Conservation (phyloP, 2,113 vertebrate species). For the Anarhynchus alexandrinus region DNA sequence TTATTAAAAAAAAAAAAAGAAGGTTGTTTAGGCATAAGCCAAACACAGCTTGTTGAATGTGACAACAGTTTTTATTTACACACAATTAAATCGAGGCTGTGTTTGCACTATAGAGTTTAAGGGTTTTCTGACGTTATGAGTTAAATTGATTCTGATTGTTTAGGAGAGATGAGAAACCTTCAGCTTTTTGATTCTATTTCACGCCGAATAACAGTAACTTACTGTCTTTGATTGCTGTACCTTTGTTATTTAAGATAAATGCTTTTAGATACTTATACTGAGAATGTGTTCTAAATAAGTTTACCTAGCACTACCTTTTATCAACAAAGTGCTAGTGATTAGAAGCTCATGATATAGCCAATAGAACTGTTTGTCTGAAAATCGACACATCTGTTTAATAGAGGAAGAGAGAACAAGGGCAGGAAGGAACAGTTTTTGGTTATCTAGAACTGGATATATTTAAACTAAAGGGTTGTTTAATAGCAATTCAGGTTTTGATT, state of each 20-base stretch:
- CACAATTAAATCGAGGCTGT: background rate
- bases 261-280: background rate
- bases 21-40: background rate
- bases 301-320: background rate
- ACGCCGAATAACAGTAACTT: background rate
- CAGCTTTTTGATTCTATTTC: background rate
- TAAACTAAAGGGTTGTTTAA: constrained; percentile 64
- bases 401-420: background rate
- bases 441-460: constrained; percentile 49
- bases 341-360: constrained; percentile 4
- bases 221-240: background rate
- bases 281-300: background rate
- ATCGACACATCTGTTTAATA: constrained; percentile 28
- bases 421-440: constrained; percentile 6
- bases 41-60: background rate
- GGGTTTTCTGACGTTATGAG: background rate
- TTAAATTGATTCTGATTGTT: background rate
- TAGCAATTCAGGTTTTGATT: constrained; percentile 69
- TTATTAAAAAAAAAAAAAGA: background rate
- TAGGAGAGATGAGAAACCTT: background rate
- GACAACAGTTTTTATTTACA: background rate
- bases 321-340: background rate
- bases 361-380: background rate
- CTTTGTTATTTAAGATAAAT: background rate
- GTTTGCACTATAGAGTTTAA: background rate